These are phyloP conservation scores for Nerophis ophidion DNA, from an alignment of 2,113 vertebrate genomes.

Conservation along the genomic window DNA sequence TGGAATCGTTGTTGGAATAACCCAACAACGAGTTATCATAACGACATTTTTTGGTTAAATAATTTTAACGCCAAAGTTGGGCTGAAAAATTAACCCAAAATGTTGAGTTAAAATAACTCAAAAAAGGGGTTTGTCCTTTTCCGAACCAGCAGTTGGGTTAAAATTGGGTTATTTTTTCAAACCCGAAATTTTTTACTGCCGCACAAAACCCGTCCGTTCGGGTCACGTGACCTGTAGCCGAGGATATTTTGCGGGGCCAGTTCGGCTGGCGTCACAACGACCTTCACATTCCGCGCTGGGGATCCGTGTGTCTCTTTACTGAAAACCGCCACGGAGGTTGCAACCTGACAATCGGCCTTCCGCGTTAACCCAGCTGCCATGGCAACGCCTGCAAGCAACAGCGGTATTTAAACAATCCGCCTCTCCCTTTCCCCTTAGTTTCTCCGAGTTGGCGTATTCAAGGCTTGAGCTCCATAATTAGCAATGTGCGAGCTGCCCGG, in stretches of 20 bases:
- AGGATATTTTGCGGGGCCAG: constrained; percentile 23
- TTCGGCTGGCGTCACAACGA: constrained; percentile 35
- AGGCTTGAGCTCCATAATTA: constrained; percentile 75
- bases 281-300: constrained; percentile 31
- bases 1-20: too few relatives aligned
- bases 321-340: background rate
- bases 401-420: constrained; percentile 83
- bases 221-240: constrained; percentile 13
- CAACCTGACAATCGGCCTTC: constrained; percentile 62
- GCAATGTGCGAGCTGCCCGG: constrained; percentile 54
- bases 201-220: constrained; percentile 6
- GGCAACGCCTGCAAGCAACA: constrained; percentile 67
- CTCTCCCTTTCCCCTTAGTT: constrained; percentile 68
- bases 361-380: constrained; percentile 70
- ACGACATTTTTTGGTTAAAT: too few relatives aligned
- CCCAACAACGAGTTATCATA: too few relatives aligned
- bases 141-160: too few relatives aligned
- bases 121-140: too few relatives aligned
- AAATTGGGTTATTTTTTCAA: too few relatives aligned
- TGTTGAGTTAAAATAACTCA: too few relatives aligned
- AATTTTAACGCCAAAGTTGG: too few relatives aligned
- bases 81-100: too few relatives aligned
- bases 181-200: background rate
- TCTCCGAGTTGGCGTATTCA: constrained; percentile 64
- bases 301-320: background rate